phyloP scores from a whole-genome alignment of 2,797 vertebrate genomes.

The Cottoperca gobio region DNA sequence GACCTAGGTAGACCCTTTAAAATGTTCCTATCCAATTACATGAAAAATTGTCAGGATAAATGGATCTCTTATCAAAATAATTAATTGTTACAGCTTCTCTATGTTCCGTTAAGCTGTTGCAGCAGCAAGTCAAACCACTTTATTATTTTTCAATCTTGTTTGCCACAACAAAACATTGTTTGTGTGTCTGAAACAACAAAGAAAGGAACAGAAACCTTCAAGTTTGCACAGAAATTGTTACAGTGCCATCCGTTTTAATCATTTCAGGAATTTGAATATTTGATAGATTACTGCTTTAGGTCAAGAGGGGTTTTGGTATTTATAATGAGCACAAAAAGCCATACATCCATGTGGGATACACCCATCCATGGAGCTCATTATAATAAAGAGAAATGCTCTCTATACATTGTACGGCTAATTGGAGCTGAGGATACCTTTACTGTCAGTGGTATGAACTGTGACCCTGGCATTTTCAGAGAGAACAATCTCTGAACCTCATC shows the following conservation, averaged over 20 bases:
- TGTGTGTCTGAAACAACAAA: not conserved
- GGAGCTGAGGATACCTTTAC: constrained; percentile 66
- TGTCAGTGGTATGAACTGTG: constrained; percentile 64
- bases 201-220: not conserved
- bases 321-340: constrained; percentile 67
- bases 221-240: not conserved
- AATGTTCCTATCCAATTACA: not conserved
- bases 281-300: constrained; percentile 43
- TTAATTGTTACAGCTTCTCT: not conserved
- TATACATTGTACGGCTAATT: constrained; percentile 67
- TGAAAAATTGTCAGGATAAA: not conserved
- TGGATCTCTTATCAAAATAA: not conserved
- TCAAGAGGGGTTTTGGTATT: constrained; percentile 39
- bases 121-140: not conserved
- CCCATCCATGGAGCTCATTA: constrained; percentile 55
- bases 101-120: not conserved
- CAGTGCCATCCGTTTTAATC: not conserved
- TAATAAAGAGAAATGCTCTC: constrained; percentile 56
- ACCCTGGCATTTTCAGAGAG: constrained; percentile 73
- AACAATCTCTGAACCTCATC: constrained; percentile 63
- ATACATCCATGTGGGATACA: constrained; percentile 40
- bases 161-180: not conserved
- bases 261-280: constrained; percentile 44
- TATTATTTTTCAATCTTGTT: not conserved
- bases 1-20: not conserved